These are phyloP conservation scores for Drosophila nr. perissopoda DNA, from an alignment of 2,888 invertebrate genomes.

Conservation along the genomic window DNA sequence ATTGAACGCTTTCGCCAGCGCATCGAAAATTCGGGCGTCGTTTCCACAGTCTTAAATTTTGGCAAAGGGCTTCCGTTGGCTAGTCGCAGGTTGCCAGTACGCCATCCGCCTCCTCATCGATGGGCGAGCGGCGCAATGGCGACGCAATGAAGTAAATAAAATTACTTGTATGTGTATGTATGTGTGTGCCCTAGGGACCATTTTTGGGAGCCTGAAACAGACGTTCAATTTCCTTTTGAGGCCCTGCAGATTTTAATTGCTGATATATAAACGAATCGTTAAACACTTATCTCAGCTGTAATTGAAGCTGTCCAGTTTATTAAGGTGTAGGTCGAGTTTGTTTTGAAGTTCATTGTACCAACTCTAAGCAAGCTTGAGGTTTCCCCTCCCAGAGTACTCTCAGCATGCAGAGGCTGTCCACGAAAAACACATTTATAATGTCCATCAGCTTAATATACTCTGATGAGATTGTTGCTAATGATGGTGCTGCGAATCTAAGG, in stretches of 20 bases:
- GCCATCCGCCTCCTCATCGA: slow-evolving; percentile 18
- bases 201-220: slow-evolving; percentile 25
- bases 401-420: background rate
- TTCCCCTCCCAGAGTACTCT: background rate
- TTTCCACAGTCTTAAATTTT: slow-evolving; percentile 59
- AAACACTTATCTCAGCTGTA: background rate
- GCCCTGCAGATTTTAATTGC: slow-evolving; percentile 59
- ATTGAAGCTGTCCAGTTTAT: background rate
- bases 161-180: slow-evolving; percentile 40
- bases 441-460: background rate
- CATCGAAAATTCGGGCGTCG: slow-evolving; percentile 43
- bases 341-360: background rate
- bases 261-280: slow-evolving; percentile 54
- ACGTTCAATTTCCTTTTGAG: slow-evolving; percentile 69
- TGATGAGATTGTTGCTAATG: background rate
- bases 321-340: background rate
- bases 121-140: slow-evolving; percentile 49
- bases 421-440: background rate
- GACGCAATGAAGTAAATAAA: slow-evolving; percentile 28
- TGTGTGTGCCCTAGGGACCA: slow-evolving; percentile 29
- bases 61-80: slow-evolving; percentile 66
- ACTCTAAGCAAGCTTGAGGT: background rate
- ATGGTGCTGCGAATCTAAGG: background rate
- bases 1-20: slow-evolving; percentile 35
- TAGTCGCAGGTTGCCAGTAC: slow-evolving; percentile 28